A percentile compares a stretch with the other conserved stretches of the same genome.
These are phyloP conservation scores for Alouatta caraya DNA, from an alignment of 2,797 vertebrate species.

Conservation along the genomic window DNA sequence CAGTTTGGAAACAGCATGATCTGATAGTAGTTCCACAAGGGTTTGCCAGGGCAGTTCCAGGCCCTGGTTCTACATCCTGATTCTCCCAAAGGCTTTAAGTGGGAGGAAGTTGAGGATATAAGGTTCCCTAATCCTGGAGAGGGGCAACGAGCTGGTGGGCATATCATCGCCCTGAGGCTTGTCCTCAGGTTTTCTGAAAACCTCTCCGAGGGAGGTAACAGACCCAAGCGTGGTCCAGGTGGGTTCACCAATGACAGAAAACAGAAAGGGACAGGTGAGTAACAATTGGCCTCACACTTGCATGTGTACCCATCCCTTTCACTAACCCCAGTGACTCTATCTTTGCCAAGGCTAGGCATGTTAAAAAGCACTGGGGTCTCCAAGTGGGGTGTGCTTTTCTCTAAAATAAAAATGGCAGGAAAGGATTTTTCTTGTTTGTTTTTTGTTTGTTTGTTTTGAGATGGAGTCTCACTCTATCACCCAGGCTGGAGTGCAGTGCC, in stretches of 20 bases:
- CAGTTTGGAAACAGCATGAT: neutral
- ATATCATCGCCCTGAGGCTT: neutral
- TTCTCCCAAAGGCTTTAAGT: neutral
- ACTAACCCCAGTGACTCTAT: neutral
- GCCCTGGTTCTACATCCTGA: neutral
- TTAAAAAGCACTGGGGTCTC: neutral
- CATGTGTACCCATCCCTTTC: neutral
- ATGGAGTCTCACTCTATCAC: neutral
- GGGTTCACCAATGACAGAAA: neutral
- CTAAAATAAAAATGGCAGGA: neutral
- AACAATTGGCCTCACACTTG: neutral
- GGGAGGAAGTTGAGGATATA: neutral
- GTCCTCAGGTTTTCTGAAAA: neutral
- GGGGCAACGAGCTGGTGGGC: neutral
- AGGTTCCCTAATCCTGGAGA: neutral
- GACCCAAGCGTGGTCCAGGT: neutral
- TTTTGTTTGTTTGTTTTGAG: neutral
- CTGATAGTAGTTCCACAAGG: neutral
- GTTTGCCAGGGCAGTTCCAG: neutral
- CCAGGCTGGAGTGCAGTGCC: neutral
- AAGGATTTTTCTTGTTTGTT: neutral
- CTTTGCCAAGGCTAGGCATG: neutral
- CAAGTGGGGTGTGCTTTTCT: neutral
- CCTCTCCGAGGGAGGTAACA: neutral
- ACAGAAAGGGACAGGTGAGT: neutral